Conservation (phyloP, 2,797 vertebrate species). For the Chelonia mydas region DNA sequence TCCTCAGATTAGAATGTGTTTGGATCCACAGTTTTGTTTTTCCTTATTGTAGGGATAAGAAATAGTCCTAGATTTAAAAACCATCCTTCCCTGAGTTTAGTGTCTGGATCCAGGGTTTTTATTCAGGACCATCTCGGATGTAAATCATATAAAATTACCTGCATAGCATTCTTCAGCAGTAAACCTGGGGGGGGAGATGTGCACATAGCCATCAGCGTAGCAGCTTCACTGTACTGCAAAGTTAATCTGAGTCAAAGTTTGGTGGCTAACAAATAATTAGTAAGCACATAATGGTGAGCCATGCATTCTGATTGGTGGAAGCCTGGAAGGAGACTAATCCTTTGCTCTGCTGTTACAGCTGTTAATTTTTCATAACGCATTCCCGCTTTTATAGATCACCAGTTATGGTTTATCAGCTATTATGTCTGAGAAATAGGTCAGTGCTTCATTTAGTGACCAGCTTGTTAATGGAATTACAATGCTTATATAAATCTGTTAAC, state of each 20-base stretch:
- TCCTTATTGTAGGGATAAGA: not conserved
- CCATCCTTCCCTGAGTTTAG: not conserved
- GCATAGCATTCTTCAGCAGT: not conserved
- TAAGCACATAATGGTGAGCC: not conserved
- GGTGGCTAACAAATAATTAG: constrained; percentile 1
- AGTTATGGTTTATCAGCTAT: constrained; percentile 30
- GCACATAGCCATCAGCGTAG: not conserved
- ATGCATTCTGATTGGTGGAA: not conserved
- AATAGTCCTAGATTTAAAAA: not conserved
- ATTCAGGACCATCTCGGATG: not conserved
- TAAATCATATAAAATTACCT: not conserved
- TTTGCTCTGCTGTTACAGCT: not conserved
- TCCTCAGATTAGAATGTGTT: not conserved
- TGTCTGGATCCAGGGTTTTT: not conserved
- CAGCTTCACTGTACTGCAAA: not conserved
- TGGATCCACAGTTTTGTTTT: not conserved
- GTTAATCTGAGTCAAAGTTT: not conserved
- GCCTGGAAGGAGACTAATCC: not conserved
- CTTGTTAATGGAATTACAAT: constrained; percentile 38
- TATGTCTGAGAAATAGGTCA: constrained; percentile 57
- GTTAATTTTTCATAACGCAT: constrained; percentile 14
- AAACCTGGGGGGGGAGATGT: not conserved
- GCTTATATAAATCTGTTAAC: constrained; percentile 32
- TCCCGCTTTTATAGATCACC: constrained; percentile 51
- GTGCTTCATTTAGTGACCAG: constrained; percentile 38